A percentile compares a stretch with the other conserved stretches of the same genome.
These are phyloP conservation scores for Umimayanthus kanabou DNA, from an alignment of 92 coral and sea anemone species.

Conservation along the genomic window DNA sequence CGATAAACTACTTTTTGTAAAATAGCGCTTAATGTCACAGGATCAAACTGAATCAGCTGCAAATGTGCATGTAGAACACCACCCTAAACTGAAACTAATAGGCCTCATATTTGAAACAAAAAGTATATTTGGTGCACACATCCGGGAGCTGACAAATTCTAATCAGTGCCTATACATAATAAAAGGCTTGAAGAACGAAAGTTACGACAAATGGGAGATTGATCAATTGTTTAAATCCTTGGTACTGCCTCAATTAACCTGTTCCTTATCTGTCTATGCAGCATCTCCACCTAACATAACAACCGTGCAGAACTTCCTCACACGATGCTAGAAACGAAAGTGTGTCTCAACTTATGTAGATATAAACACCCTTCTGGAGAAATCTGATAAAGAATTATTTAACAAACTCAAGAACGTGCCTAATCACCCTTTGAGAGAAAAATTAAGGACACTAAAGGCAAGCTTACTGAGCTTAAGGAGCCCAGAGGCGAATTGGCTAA, in stretches of 20 bases:
- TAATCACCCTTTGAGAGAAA: background rate
- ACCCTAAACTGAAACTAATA: background rate
- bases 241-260: background rate
- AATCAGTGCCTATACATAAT: too few species aligned
- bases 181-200: background rate
- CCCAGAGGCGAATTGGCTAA: background rate
- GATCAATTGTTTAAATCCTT: background rate
- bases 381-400: background rate
- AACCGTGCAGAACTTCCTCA: background rate
- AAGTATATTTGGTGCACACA: background rate
- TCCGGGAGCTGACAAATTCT: background rate
- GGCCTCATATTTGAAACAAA: background rate
- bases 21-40: background rate
- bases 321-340: constrained; percentile 4
- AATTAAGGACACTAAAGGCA: background rate
- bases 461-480: background rate
- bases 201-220: background rate
- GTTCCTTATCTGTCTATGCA: background rate
- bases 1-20: background rate
- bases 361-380: background rate
- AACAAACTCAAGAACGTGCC: background rate
- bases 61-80: background rate
- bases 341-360: background rate
- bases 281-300: background rate
- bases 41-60: background rate